A percentile compares a stretch with the other conserved stretches of the same genome.
These are phyloP conservation scores for Xenopus borealis DNA, from an alignment of 2,113 vertebrate genomes.

Conservation along the genomic window DNA sequence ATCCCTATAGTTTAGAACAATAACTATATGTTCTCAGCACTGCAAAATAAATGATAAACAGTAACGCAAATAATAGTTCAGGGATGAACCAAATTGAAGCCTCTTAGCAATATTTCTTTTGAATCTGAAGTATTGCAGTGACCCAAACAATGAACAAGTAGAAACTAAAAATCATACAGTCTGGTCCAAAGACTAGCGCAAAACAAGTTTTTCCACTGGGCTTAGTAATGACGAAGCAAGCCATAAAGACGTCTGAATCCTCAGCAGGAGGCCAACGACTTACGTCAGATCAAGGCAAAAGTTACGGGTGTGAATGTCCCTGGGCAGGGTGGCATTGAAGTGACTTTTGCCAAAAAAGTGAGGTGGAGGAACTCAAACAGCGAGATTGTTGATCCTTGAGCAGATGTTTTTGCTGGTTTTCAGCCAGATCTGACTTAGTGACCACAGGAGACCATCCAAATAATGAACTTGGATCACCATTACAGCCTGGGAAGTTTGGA, in stretches of 20 bases:
- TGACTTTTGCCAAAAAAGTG: conserved; percentile 23
- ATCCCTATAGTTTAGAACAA: too few relatives aligned
- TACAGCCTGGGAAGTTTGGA: not conserved
- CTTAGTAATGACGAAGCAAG: conserved; percentile 27
- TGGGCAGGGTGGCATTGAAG: conserved; percentile 37
- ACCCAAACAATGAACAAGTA: conserved; percentile 23
- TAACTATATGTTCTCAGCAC: too few relatives aligned
- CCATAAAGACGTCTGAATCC: conserved; percentile 28
- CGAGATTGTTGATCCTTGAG: conserved; percentile 24
- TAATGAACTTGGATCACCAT: not conserved
- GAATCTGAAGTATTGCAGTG: not conserved
- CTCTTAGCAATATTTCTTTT: too few relatives aligned
- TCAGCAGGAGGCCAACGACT: conserved; percentile 30
- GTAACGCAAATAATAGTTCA: too few relatives aligned
- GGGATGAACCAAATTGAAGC: too few relatives aligned
- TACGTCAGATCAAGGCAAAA: conserved; percentile 32
- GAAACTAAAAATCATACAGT: conserved; percentile 4
- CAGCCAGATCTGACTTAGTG: conserved; percentile 25
- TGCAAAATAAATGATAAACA: too few relatives aligned
- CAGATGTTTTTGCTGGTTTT: conserved; percentile 40
- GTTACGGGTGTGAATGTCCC: conserved; percentile 35
- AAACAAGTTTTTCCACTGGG: conserved; percentile 36
- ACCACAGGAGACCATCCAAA: conserved; percentile 26
- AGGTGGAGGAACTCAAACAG: conserved; percentile 28
- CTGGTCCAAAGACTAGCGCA: conserved; percentile 14